Evolutionary conservation across 2,113 vertebrate species (phyloP).

Genomic region (Brienomyrus brachyistius): DNA sequence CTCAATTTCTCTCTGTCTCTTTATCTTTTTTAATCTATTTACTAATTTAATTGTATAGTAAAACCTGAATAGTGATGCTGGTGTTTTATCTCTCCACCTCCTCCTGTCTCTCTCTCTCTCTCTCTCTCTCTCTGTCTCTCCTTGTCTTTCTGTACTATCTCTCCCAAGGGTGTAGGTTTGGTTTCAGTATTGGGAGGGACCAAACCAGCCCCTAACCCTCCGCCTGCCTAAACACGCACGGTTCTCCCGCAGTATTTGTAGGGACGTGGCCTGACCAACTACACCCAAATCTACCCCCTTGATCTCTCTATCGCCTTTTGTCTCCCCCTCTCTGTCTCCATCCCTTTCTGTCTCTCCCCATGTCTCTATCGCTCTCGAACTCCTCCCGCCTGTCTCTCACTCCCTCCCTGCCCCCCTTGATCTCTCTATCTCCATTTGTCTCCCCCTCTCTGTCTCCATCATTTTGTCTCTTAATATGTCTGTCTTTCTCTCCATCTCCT

Average conservation of each 20-base stretch:
- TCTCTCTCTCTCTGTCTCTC: neutral
- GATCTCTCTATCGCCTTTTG: neutral
- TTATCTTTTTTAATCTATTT: neutral
- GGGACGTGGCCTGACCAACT: neutral
- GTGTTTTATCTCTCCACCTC: neutral
- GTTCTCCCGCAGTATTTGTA: too few species aligned
- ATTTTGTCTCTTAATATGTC: neutral
- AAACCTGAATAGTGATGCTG: neutral
- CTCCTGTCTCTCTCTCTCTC: neutral
- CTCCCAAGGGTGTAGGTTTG: neutral
- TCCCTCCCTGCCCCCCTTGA: neutral
- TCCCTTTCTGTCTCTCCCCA: neutral
- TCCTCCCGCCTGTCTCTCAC: neutral
- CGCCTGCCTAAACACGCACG: neutral
- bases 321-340: neutral
- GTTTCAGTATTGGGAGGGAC: too few species aligned
- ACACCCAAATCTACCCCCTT: neutral
- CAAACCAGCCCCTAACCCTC: too few species aligned
- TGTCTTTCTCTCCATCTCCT: neutral
- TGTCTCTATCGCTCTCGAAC: neutral
- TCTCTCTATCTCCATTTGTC: neutral
- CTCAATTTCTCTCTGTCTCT: neutral
- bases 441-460: neutral
- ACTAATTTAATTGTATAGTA: neutral
- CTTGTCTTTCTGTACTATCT: neutral